A percentile compares a stretch with the other conserved stretches of the same genome.
Evolutionary conservation across 2,797 vertebrate species (phyloP).

Genomic region (Myotis pilosus): DNA sequence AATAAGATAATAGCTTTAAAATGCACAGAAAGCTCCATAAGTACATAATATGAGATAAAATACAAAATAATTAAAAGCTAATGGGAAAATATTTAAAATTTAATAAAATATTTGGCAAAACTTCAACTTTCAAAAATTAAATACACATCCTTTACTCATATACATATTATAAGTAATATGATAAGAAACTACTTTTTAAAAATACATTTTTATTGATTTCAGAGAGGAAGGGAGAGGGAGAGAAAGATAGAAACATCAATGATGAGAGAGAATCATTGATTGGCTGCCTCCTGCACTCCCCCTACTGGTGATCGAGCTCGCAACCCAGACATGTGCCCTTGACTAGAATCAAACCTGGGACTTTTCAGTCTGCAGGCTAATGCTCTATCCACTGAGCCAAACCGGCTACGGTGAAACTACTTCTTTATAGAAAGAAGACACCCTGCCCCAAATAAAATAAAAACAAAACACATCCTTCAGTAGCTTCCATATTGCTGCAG

Average conservation of each 20-base stretch:
- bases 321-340: too few species aligned
- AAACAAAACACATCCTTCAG: not conserved
- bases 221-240: too few species aligned
- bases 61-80: not conserved
- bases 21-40: constrained; percentile 3
- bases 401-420: not conserved
- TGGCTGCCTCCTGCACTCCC: too few species aligned
- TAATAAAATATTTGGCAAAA: constrained; percentile 7
- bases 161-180: not conserved
- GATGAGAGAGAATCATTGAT: too few species aligned
- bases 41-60: not conserved
- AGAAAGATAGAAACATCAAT: too few species aligned
- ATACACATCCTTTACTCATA: not conserved
- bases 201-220: too few species aligned
- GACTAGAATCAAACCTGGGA: too few species aligned
- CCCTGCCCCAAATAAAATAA: not conserved
- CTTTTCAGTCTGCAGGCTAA: too few species aligned
- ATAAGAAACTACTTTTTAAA: not conserved
- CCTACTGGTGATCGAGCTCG: too few species aligned
- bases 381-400: too few species aligned
- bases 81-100: not conserved
- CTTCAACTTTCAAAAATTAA: constrained; percentile 37
- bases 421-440: not conserved
- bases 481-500: not conserved
- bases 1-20: not conserved